Conservation (phyloP, 2,888 invertebrate species). For the Dolomedes plantarius region DNA sequence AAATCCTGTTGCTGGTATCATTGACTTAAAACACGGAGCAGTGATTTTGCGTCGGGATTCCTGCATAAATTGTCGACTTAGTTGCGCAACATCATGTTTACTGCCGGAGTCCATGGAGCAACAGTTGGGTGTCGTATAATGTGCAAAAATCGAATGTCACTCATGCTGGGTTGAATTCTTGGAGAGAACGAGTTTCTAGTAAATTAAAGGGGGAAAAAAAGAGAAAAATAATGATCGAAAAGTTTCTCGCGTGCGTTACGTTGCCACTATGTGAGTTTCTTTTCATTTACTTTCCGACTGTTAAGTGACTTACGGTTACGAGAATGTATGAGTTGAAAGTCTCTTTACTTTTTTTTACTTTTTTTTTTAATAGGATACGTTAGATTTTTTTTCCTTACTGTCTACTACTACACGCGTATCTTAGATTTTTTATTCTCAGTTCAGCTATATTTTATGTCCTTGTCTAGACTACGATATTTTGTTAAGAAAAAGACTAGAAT, state of each 20-base stretch:
- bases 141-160: constrained; percentile 17
- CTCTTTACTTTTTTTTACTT: no score
- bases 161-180: constrained; percentile 25
- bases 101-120: constrained; percentile 15
- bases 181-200: constrained; percentile 22
- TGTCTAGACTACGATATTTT: no score
- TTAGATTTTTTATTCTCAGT: no score
- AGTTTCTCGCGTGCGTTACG: not conserved
- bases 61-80: constrained; percentile 52
- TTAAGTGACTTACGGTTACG: no score
- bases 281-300: no score
- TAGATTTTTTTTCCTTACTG: no score
- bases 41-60: constrained; percentile 49
- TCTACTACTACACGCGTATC: no score
- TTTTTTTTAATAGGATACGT: no score
- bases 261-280: not conserved
- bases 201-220: constrained; percentile 23
- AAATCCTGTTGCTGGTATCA: not conserved
- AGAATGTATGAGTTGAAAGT: no score
- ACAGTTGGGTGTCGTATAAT: constrained; percentile 33
- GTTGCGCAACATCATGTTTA: constrained; percentile 55
- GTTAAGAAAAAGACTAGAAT: no score
- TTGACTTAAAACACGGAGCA: no score
- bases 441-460: no score
- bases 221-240: not conserved